Evolutionary conservation across 1,140 invertebrate species (phyloP), one percentile per base, ranked within the genome.

Genomic region (Ladona fulva): DNA sequence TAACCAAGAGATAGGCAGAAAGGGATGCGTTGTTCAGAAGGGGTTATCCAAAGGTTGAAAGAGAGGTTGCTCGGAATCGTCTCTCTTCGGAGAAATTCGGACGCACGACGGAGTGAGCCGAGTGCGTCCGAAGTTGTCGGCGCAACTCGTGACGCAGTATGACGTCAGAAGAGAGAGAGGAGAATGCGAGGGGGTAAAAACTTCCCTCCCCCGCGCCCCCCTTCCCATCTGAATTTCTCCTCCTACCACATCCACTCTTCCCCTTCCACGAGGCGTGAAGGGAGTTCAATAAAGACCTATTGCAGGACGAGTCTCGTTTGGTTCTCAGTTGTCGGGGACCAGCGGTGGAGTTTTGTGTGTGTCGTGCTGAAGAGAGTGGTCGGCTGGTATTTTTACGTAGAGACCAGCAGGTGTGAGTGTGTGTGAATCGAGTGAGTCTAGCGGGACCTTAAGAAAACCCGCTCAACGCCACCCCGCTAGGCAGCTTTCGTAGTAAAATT

Each of bases 71-170:
- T 37, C n/a, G n/a, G n/a, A n/a, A n/a, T 37, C 29, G 29, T 8
- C 29, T 37, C 29, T 8, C 8, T 37, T 37, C 29, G 29, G 29
- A 37, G 29, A 37, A 37, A 37, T 8, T 37, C 29, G 29, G 29
- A 37, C 29, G 29, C 29, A 37, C 29, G 29, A 16, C 52, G 52
- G 14, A 22, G 52, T 6, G 3, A 22, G n/a, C 52, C 52, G 52
- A 66, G n/a, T 16, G 52, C 16, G n/a, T 16, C 52, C 52, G 52
- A 66, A 66, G 52, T 12, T 16, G 52, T 16, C 52, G 52, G 52
- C 52, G 52, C 52, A 66, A 66, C 52, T 66, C 52, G 52, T 66
- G 52, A 66, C 52, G 52, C 52, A 66, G 52, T 66, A 66, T 66
- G 52, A 66, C 52, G 52, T 66, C 52, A 66, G 52, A 66, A 22